Conservation (phyloP, 2,888 invertebrate genomes). For the Plebejus argus region DNA sequence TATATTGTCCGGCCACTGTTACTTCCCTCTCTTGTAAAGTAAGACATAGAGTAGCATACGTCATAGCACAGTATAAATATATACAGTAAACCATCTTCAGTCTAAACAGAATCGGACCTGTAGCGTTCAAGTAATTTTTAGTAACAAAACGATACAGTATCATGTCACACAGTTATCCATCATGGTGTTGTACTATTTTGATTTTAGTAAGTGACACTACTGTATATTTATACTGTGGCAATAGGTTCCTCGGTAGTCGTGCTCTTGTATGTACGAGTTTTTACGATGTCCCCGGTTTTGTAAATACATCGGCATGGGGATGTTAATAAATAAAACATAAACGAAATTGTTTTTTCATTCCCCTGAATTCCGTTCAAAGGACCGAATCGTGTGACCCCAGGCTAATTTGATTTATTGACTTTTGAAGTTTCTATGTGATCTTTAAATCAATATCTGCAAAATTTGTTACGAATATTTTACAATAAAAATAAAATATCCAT, state of each 20-base stretch:
- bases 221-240: neutral
- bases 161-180: neutral
- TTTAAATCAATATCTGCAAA: neutral
- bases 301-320: conserved; percentile 71
- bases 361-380: neutral
- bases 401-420: neutral
- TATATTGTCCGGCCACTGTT: conserved; percentile 49
- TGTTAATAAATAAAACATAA: conserved; percentile 63
- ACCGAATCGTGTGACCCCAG: neutral
- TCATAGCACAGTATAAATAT: conserved; percentile 7
- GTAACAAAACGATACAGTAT: neutral
- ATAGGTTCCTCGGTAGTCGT: conserved; percentile 65
- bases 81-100: neutral
- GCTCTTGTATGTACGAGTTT: conserved; percentile 54
- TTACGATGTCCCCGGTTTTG: conserved; percentile 54
- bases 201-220: neutral
- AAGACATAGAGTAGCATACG: conserved; percentile 43
- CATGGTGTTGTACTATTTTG: too few relatives aligned
- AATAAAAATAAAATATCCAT: too few relatives aligned
- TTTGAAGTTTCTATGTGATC: neutral
- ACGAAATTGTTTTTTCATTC: conserved; percentile 37
- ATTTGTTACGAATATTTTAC: neutral
- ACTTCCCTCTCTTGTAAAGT: conserved; percentile 70
- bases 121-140: too few relatives aligned
- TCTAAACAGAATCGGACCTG: too few relatives aligned